phyloP scores from a whole-genome alignment of 2,113 vertebrate species.

The Actenoides lindsayi region DNA sequence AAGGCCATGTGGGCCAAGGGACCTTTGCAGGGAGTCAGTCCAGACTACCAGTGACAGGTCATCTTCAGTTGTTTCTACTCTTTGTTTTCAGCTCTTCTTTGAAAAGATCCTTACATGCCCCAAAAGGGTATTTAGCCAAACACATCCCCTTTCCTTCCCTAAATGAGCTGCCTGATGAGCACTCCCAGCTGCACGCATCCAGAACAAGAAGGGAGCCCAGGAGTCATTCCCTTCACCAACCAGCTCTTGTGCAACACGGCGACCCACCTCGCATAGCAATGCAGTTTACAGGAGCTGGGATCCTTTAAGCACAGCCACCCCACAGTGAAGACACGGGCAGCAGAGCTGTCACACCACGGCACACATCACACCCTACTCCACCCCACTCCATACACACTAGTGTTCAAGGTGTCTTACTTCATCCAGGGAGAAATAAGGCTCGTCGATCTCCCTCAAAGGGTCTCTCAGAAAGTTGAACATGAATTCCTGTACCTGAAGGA shows the following conservation, averaged over 20 bases:
- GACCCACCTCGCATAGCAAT: background rate
- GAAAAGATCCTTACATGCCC: background rate
- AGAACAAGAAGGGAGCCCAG: background rate
- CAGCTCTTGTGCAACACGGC: background rate
- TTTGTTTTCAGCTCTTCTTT: background rate
- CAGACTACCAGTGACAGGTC: background rate
- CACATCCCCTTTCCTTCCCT: background rate
- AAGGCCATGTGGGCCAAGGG: background rate
- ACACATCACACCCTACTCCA: background rate
- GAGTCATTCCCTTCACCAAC: background rate
- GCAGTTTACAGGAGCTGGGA: background rate
- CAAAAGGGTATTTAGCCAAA: background rate
- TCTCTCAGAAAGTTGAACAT: slow-evolving; percentile 94
- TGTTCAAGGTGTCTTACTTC: slow-evolving; percentile 77
- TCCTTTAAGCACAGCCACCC: background rate
- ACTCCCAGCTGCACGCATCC: background rate
- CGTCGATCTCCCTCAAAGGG: slow-evolving; percentile 94
- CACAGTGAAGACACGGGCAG: background rate
- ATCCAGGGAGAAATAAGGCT: slow-evolving; percentile 90
- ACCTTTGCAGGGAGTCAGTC: background rate
- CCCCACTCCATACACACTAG: rapidly evolving
- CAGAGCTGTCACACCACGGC: background rate
- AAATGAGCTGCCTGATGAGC: background rate
- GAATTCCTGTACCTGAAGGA: slow-evolving; percentile 89
- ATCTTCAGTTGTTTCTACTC: background rate